phyloP scores from a whole-genome alignment of 2,888 invertebrate genomes.

The Nephrotoma flavescens region DNA sequence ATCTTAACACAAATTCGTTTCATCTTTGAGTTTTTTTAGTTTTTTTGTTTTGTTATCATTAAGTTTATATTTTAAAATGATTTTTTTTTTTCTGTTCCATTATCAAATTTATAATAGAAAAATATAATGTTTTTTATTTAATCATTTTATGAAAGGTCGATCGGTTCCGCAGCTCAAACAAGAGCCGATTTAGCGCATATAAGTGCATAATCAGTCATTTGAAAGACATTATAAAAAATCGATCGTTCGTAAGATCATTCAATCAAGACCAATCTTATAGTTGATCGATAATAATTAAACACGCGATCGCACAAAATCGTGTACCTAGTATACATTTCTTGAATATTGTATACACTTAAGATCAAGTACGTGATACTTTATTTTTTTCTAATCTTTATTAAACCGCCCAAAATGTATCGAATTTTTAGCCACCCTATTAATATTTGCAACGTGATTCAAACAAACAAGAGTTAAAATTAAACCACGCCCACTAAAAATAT shows the following conservation, averaged over 20 bases:
- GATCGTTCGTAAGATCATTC: not conserved
- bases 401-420: not conserved
- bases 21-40: not conserved
- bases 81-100: not conserved
- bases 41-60: conserved; percentile 1
- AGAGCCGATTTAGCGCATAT: not conserved
- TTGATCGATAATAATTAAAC: not conserved
- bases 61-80: not conserved
- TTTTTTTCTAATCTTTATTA: not conserved
- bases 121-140: not conserved
- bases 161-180: not conserved
- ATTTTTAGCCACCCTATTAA: not conserved
- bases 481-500: not conserved
- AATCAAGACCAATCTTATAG: not conserved
- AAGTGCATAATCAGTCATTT: not conserved
- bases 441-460: not conserved
- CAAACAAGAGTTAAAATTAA: not conserved
- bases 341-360: not conserved
- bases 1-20: not conserved
- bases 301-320: not conserved
- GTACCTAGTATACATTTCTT: not conserved
- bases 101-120: not conserved
- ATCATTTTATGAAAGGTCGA: not conserved
- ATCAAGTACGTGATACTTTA: not conserved
- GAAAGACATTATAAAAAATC: not conserved